phyloP scores from a whole-genome alignment of 2,113 vertebrate genomes.

The Siniperca chuatsi region DNA sequence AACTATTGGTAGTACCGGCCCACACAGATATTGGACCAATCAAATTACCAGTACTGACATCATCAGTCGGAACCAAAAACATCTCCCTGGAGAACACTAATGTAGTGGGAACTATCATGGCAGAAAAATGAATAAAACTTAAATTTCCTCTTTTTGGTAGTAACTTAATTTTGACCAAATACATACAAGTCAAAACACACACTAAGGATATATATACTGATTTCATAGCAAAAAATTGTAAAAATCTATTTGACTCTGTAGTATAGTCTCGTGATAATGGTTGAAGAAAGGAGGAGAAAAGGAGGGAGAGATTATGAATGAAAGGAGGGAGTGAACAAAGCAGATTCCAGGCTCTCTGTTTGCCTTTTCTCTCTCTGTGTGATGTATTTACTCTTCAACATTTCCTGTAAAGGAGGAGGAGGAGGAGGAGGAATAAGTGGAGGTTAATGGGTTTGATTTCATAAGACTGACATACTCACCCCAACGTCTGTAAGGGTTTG shows the following conservation, averaged over 20 bases:
- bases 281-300: background rate
- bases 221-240: no score
- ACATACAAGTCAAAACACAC: background rate
- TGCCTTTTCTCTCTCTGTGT: constrained; percentile 30
- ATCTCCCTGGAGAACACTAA: no score
- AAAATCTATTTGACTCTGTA: background rate
- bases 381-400: constrained; percentile 28
- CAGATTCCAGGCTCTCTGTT: constrained; percentile 28
- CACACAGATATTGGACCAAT: no score
- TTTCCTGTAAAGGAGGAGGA: constrained; percentile 28
- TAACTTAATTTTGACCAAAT: background rate
- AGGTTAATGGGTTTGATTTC: constrained; percentile 71
- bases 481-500: constrained; percentile 47
- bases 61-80: no score
- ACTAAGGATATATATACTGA: background rate
- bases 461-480: constrained; percentile 44
- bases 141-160: no score
- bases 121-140: no score
- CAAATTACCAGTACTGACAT: no score
- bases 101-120: no score
- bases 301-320: constrained; percentile 36
- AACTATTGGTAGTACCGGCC: background rate
- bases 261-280: background rate
- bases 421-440: constrained; percentile 4
- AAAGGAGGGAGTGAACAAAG: constrained; percentile 22